Percentiles rank a stretch among this genome's conserved stretches.
Conservation (phyloP, 2,113 vertebrate species). For the Micromys minutus region DNA sequence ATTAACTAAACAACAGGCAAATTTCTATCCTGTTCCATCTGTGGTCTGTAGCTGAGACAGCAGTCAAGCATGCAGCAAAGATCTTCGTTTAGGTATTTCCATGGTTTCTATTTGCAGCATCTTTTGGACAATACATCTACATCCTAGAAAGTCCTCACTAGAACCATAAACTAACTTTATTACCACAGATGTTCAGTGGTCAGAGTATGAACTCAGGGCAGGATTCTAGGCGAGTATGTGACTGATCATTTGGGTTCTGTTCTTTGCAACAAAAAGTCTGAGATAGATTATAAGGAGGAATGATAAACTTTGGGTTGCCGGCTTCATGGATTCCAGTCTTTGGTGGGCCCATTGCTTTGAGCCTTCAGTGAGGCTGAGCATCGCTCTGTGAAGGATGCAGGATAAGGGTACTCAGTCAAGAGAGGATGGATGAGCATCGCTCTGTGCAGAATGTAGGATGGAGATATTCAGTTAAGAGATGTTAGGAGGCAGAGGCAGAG, state of each 20-base stretch:
- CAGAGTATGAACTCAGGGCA: not conserved
- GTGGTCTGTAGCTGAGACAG: not conserved
- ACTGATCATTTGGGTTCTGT: not conserved
- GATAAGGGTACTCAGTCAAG: not conserved
- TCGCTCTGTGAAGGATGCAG: not conserved
- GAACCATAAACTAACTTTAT: not conserved
- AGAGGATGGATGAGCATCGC: no score
- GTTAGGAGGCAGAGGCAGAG: not conserved
- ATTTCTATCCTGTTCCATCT: not conserved
- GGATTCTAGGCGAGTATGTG: not conserved
- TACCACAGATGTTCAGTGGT: not conserved
- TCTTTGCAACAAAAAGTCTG: not conserved
- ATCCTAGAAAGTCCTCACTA: not conserved
- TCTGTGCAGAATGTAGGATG: no score
- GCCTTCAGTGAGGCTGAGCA: not conserved
- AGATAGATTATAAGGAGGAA: not conserved
- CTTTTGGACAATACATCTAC: not conserved
- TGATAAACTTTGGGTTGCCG: not conserved
- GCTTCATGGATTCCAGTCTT: not conserved
- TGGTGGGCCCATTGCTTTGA: not conserved
- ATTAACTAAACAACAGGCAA: not conserved
- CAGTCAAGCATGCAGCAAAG: not conserved
- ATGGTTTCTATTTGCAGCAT: not conserved
- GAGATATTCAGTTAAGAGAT: not conserved
- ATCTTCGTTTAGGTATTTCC: not conserved